Evolutionary conservation across 2,797 vertebrate genomes (phyloP).

Genomic region (Poeciliopsis paucimaculata): DNA sequence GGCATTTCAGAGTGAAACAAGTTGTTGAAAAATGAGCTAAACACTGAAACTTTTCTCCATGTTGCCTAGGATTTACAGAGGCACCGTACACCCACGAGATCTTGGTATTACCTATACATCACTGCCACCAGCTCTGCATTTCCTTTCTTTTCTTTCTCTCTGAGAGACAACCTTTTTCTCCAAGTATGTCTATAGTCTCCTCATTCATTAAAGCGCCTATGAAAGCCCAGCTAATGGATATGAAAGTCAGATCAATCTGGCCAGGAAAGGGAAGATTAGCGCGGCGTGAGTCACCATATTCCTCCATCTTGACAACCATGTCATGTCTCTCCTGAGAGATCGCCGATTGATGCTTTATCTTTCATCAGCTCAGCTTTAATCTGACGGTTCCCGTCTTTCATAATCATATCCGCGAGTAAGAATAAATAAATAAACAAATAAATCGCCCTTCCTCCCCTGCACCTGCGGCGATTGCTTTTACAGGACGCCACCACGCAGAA

Average conservation of each 20-base stretch:
- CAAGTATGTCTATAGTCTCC: slow-evolving; percentile 54
- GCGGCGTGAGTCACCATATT: slow-evolving; percentile 71
- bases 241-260: slow-evolving; percentile 78
- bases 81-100: background rate
- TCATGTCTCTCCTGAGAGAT: slow-evolving; percentile 66
- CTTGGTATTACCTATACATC: slow-evolving; percentile 16
- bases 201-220: slow-evolving; percentile 66
- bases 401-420: slow-evolving; percentile 67
- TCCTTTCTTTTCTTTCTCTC: slow-evolving; percentile 29
- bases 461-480: slow-evolving; percentile 10
- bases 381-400: slow-evolving; percentile 53
- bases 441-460: too few relatives aligned
- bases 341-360: slow-evolving; percentile 69
- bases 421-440: slow-evolving; percentile 21
- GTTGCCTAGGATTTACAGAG: slow-evolving; percentile 18
- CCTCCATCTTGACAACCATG: slow-evolving; percentile 71
- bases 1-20: background rate
- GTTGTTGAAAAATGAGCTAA: background rate
- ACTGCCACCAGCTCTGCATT: slow-evolving; percentile 1
- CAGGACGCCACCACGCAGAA: background rate
- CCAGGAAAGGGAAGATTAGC: slow-evolving; percentile 71
- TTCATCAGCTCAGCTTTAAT: slow-evolving; percentile 74
- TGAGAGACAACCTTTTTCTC: slow-evolving; percentile 52
- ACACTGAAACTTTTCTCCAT: background rate
- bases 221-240: slow-evolving; percentile 78